Evolutionary conservation across 1,140 invertebrate genomes (phyloP), one percentile per base, ranked within the genome.

Genomic region (Gonioctena quinquepunctata): DNA sequence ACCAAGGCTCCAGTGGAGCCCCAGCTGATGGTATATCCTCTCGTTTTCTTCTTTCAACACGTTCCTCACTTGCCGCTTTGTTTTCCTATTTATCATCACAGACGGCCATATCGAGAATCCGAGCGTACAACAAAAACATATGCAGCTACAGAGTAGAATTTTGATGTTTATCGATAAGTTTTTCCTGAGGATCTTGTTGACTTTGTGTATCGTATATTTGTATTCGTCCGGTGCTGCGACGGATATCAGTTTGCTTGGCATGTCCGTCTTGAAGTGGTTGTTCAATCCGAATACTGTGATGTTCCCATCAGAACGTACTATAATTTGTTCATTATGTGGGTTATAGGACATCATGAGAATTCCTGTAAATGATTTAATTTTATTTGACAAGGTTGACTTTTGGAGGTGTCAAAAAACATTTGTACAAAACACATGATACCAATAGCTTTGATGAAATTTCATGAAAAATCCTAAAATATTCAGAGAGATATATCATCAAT

Each of bases 171-270:
- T 52, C 5, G 26, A 26, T 23, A 73, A 26, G 8, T 69, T 33
- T 50, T 21, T 21, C 50, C 26, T 54, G 61, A 68, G 21, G 61
- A 26, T 16, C 28, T 67, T 25, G 26, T 74, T 74, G 22, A 74
- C 68, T 66, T 69, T 52, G 8, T 50, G 6, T 54, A 74, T 63
- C 6, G 72, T 74, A 16, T 54, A 69, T 59, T 62, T 74, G 50
- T 48, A 74, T 66, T 74, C 73, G 27, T 74, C 73, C 22, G 69
- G 66, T 4, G 73, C 65, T n/a, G 64, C 28, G 7, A 60, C 42
- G 3, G 73, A 74, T 18, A 61, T 60, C 22, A 75, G 61, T 18
- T 59, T 69, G 16, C n/a, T 60, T 11, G 73, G 73, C 19, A 75
- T 63, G 27, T 64, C 60, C 23, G 60, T n/a, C 57, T 62, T 60